A percentile compares a stretch with the other conserved stretches of the same genome.
These are phyloP conservation scores for Montipora foliosa DNA, from an alignment of 64 coral and sea anemone species.

Conservation along the genomic window DNA sequence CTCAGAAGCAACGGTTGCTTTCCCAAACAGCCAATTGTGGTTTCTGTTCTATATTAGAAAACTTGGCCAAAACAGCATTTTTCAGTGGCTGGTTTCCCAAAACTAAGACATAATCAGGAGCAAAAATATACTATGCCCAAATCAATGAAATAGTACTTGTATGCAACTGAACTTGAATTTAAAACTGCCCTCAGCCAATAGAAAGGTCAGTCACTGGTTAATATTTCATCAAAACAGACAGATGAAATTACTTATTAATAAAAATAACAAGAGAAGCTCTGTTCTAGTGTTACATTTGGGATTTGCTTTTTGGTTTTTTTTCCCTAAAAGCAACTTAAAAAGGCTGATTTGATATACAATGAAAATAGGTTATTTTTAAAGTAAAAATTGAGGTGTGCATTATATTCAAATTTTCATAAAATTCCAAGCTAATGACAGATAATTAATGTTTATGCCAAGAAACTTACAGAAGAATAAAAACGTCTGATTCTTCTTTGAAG, in stretches of 20 bases:
- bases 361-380: background rate
- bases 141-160: slow-evolving; percentile 45
- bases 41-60: slow-evolving; percentile 26
- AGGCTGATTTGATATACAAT: slow-evolving; percentile 14
- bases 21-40: slow-evolving; percentile 21
- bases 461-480: background rate
- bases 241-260: slow-evolving; percentile 14
- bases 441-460: background rate
- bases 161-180: slow-evolving; percentile 91
- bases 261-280: background rate
- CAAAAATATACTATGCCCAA: background rate
- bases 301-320: background rate
- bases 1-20: slow-evolving; percentile 16
- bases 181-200: slow-evolving; percentile 79
- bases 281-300: background rate
- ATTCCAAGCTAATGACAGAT: background rate
- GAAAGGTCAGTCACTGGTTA: slow-evolving; percentile 55
- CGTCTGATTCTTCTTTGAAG: background rate
- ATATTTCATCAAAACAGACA: slow-evolving; percentile 79
- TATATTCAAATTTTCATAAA: background rate
- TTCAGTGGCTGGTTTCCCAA: slow-evolving; percentile 34
- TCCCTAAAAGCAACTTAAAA: background rate
- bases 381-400: background rate
- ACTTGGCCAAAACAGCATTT: background rate
- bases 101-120: background rate